These are phyloP conservation scores for Gobionotothen gibberifrons DNA, from an alignment of 2,797 vertebrate species.

Conservation along the genomic window DNA sequence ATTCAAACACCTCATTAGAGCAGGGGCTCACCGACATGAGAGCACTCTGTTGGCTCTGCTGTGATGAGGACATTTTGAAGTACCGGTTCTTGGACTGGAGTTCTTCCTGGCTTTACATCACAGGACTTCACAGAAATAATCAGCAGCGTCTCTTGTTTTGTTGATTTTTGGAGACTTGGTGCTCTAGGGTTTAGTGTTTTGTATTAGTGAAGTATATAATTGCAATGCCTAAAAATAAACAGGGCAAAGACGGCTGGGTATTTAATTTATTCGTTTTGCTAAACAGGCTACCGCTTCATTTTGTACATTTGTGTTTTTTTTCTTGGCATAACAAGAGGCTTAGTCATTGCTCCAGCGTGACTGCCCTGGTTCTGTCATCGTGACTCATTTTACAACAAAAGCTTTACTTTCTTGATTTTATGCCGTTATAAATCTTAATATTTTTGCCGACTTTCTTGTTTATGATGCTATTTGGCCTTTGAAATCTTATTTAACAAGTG, in stretches of 20 bases:
- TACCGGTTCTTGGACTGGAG: neutral
- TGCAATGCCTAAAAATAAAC: neutral
- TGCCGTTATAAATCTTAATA: neutral
- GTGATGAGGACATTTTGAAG: neutral
- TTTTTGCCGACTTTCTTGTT: slow-evolving; percentile 10
- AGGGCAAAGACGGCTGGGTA: neutral
- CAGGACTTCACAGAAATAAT: neutral
- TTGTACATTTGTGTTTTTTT: slow-evolving; percentile 8
- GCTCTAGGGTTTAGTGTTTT: neutral
- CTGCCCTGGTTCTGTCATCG: slow-evolving; percentile 36
- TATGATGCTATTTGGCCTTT: neutral
- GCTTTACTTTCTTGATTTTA: slow-evolving; percentile 25
- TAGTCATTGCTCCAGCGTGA: slow-evolving; percentile 45
- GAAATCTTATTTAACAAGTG: slow-evolving; percentile 10
- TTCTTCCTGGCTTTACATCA: neutral
- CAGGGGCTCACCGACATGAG: no score
- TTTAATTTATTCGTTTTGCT: slow-evolving; percentile 1
- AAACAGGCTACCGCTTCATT: slow-evolving; percentile 20
- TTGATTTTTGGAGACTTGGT: neutral
- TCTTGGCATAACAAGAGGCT: slow-evolving; percentile 23
- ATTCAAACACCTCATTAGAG: neutral
- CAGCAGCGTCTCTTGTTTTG: neutral
- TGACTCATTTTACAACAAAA: slow-evolving; percentile 39
- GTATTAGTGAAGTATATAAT: neutral
- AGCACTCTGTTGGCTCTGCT: neutral